These are phyloP conservation scores for Polymixis lichenea DNA, from an alignment of 2,888 invertebrate species.

Conservation along the genomic window DNA sequence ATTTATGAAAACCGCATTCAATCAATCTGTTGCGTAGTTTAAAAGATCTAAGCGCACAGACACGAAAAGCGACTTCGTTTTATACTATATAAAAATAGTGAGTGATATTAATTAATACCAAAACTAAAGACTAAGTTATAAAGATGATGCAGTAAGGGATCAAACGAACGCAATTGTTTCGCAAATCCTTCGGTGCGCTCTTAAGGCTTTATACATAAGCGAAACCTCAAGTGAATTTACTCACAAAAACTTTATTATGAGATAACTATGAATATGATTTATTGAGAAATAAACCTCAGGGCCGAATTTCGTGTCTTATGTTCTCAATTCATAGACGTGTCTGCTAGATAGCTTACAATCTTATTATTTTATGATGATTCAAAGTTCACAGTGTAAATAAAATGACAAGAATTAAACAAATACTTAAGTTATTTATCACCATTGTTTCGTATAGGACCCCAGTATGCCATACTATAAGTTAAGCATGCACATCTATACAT, in stretches of 20 bases:
- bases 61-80: no score
- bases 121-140: no score
- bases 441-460: not conserved
- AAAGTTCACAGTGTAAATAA: not conserved
- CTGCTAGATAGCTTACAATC: not conserved
- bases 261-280: no score
- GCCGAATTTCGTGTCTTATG: not conserved
- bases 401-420: not conserved
- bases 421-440: not conserved
- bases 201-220: no score
- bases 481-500: not conserved
- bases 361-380: not conserved
- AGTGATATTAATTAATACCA: no score
- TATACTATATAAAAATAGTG: no score
- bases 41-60: no score
- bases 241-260: not conserved
- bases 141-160: no score
- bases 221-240: not conserved
- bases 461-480: not conserved
- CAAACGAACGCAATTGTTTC: no score
- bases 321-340: not conserved
- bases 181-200: no score
- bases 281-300: not conserved
- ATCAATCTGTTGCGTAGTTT: no score
- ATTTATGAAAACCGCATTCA: no score